These are phyloP conservation scores for Conopomorpha cramerella DNA, from an alignment of 1,140 invertebrate genomes.

Conservation along the genomic window DNA sequence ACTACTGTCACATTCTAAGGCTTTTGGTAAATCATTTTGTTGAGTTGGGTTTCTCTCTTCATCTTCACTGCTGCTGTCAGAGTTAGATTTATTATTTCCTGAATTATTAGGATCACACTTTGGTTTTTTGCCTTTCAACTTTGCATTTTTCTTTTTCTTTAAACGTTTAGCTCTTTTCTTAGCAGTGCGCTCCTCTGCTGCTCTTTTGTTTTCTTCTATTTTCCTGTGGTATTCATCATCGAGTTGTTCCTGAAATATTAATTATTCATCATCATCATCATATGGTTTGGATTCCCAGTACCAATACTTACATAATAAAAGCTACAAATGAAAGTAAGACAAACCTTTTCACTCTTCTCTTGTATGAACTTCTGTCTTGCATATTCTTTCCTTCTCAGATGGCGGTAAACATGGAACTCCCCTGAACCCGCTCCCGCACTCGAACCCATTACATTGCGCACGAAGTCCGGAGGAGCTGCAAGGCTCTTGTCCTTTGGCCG, in stretches of 20 bases:
- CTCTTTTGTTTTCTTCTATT: constrained; percentile 77
- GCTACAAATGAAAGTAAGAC: constrained; percentile 1
- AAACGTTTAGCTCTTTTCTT: constrained; percentile 84
- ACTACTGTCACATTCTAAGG: too few relatives aligned
- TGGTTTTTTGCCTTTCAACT: constrained; percentile 59
- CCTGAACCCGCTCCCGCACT: constrained; percentile 98
- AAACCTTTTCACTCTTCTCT: constrained; percentile 79
- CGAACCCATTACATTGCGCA: constrained; percentile 96
- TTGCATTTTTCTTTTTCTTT: constrained; percentile 72
- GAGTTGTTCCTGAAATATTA: constrained; percentile 74
- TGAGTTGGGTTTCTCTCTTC: too few relatives aligned
- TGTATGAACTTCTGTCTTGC: constrained; percentile 91
- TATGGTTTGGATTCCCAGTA: constrained; percentile 1
- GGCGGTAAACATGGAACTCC: constrained; percentile 97
- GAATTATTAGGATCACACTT: constrained; percentile 33
- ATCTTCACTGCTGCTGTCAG: constrained; percentile 21
- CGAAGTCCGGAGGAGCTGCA: constrained; percentile 86
- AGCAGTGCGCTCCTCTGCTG: constrained; percentile 79
- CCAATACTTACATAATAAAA: not conserved
- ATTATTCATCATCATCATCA: too few relatives aligned
- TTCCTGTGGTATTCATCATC: constrained; percentile 84
- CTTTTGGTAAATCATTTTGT: too few relatives aligned
- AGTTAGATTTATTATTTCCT: constrained; percentile 22
- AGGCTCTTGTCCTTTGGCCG: constrained; percentile 76
- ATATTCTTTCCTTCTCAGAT: constrained; percentile 92